phyloP scores from a whole-genome alignment of 2,113 vertebrate genomes.

The Upupa epops region DNA sequence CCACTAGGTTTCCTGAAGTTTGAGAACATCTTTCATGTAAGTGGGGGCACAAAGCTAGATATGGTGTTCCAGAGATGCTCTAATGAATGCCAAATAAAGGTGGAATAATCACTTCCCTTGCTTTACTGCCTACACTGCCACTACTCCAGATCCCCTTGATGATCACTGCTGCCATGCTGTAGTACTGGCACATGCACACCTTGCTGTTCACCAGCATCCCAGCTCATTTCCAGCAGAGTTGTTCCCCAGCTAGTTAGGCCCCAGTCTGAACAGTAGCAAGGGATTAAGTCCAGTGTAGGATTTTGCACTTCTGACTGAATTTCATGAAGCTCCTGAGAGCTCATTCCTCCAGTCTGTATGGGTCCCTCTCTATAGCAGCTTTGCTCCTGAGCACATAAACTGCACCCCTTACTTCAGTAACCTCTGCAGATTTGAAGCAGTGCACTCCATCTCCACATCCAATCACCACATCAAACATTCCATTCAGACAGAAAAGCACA shows the following conservation, averaged over 20 bases:
- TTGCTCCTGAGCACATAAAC: not conserved
- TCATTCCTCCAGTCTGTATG: not conserved
- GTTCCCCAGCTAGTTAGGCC: not conserved
- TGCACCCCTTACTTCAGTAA: not conserved
- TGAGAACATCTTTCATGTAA: not conserved
- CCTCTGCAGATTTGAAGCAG: not conserved
- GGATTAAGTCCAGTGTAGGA: not conserved
- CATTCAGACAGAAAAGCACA: not conserved
- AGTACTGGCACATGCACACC: not conserved
- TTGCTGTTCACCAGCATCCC: not conserved
- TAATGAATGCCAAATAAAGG: not conserved
- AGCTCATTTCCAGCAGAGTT: not conserved
- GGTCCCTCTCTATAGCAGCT: not conserved
- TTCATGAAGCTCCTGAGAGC: not conserved
- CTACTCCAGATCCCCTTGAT: too few species aligned
- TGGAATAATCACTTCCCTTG: not conserved
- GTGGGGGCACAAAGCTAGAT: not conserved
- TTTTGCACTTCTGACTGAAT: not conserved
- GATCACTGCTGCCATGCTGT: not conserved
- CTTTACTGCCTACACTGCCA: not conserved
- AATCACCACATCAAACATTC: not conserved
- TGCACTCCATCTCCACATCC: not conserved
- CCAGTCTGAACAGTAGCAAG: not conserved
- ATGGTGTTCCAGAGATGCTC: not conserved
- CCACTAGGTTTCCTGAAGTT: not conserved